Base-by-base conservation (phyloP, 2,113 vertebrate genomes). In the Indicator indicator region DNA sequence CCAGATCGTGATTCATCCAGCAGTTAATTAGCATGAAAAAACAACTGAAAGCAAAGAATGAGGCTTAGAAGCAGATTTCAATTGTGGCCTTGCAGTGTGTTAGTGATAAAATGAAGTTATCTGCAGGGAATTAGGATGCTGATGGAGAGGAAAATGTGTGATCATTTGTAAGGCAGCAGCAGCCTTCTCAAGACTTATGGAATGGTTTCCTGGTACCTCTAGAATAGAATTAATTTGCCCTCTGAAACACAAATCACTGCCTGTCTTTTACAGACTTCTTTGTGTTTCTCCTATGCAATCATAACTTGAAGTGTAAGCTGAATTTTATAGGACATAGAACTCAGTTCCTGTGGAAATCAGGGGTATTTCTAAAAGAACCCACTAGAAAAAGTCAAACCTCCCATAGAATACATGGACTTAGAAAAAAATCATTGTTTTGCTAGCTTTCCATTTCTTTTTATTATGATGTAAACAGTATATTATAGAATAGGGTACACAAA, bases 101-200 rank as follows among this genome's bases (percentile, higher is more conserved):
- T 73, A 63, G 60, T 56, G 83, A 80, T 67, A 83, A 93, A 95
- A 86, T 6, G 3, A 80, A 79, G 68, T 63, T 94, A 63, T 89
- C 92, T 89, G 80, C 83, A 90, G 95, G 85, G 94, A 96, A 94
- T 96, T 95, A 73, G 72, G 85, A 91, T 88, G 77, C 89, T 95
- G 96, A 79, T 95, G 91, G 81, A 94, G 94, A 75, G 91, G 89
- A 95, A 95, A 95, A 94, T 82, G 63, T 65, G 89, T 85, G 89
- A 69, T 86, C 89, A 40, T 92, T 94, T 92, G 87, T 89, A 78
- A 87, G 67, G 67, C 81, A 72, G 63, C 27, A 56, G 55, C 71
- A 82, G 77, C 54, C 63, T 94, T 75, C 89, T 87, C 58, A 68
- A 60, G 70, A 13, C 15, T 65, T 54, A 7, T 11, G 42, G 60